Conservation (phyloP, 23 tunicate genomes). For the Styela clava region DNA sequence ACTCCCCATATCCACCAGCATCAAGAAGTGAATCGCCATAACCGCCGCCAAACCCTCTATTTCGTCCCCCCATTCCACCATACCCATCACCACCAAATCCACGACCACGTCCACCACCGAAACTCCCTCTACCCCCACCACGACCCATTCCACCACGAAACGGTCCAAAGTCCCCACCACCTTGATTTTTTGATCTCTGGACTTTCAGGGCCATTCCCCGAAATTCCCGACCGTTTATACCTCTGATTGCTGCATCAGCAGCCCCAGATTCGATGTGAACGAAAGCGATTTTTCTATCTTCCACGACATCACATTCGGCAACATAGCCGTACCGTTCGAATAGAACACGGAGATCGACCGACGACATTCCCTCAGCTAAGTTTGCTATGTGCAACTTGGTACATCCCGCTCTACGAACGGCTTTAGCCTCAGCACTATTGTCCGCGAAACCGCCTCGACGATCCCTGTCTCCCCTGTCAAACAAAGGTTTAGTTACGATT, state of each 20-base stretch:
- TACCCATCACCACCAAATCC: neutral
- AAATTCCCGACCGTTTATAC: slow-evolving; percentile 62
- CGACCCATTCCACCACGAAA: slow-evolving; percentile 35
- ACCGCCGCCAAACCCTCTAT: slow-evolving; percentile 39
- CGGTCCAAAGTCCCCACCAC: slow-evolving; percentile 12
- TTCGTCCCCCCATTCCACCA: slow-evolving; percentile 11
- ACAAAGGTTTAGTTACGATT: neutral
- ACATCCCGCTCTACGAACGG: slow-evolving; percentile 90
- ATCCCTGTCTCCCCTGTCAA: slow-evolving; percentile 13
- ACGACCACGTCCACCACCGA: slow-evolving; percentile 30
- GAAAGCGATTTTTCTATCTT: slow-evolving; percentile 91
- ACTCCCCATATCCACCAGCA: slow-evolving; percentile 21
- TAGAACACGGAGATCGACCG: slow-evolving; percentile 64
- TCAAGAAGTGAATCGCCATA: slow-evolving; percentile 13
- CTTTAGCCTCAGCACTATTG: slow-evolving; percentile 74
- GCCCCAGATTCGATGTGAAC: slow-evolving; percentile 84
- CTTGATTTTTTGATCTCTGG: slow-evolving; percentile 82
- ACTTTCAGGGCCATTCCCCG: slow-evolving; percentile 67
- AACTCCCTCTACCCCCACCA: slow-evolving; percentile 44
- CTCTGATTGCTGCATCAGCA: slow-evolving; percentile 87
- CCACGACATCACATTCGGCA: slow-evolving; percentile 92
- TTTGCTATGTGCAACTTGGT: slow-evolving; percentile 88
- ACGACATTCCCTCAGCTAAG: slow-evolving; percentile 61
- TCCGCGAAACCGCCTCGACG: slow-evolving; percentile 45
- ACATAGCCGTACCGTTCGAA: slow-evolving; percentile 94